Base-by-base conservation (phyloP, 2,797 vertebrate genomes). In the Mus minutoides region DNA sequence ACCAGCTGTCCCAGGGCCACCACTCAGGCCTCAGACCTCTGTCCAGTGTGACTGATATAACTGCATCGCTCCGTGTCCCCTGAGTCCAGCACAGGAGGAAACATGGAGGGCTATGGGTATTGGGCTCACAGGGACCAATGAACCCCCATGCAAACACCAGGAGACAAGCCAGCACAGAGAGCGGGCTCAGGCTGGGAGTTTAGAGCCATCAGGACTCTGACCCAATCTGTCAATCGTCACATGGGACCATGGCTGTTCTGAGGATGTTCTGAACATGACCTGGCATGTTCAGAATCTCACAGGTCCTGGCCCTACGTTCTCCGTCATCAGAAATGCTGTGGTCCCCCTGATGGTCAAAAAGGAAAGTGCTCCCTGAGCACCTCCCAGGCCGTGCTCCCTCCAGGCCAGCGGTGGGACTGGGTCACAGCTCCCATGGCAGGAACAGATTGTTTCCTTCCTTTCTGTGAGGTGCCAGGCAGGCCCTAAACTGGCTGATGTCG, bases 371-470 rank as follows among this genome's bases (percentile, higher is more conserved):
- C 0, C 2, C 11, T 12, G 6, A 17, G 1, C 40, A 49, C 34
- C 62, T 62, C 14, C 46, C n/a, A 1, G 76, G n/a, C 46, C 3
- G 0, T 6, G 43, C 12, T 82, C 6, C 75, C 49, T 43, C 19
- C 6, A 1, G 52, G 67, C 2, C 34, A 54, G 26, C 21, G 58
- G 80, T 71, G 43, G 67, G 58, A 43, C 58, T 85, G 64, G 56
- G 64, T 76, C 84, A 13, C 16, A 0, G n/a, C 49, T 79, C 46
- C 71, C n/a, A 54, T 58, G 0, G 10, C 10, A 80, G 96, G 67
- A 78, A 34, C 78, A 56, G 34, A 37, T 37, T 6, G 62, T 94
- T 98, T 98, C 96, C 98, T 98, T 97, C 97, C 97, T 97, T 92
- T 95, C 96, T 69, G 96, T 97, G 97, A 95, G 95, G 97, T 98